Evolutionary conservation across 2,888 invertebrate genomes (phyloP).

Genomic region (Agonopterix alstromeriana): DNA sequence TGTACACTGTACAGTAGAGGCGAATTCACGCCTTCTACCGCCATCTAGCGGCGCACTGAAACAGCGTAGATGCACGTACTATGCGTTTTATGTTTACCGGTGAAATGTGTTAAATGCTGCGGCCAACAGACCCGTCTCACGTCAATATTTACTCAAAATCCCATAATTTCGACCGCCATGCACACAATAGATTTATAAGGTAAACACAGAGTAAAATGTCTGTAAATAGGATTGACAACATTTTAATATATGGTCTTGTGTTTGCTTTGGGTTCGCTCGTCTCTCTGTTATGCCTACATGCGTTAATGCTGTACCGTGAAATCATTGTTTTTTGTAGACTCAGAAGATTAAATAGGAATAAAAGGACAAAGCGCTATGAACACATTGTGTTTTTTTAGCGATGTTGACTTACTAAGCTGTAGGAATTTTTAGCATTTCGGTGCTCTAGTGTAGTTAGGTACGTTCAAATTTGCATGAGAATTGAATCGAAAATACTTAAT

Average conservation of each 20-base stretch:
- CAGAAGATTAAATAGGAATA: constrained; percentile 71
- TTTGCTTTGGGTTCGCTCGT: constrained; percentile 64
- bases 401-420: constrained; percentile 58
- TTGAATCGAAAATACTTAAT: too few species aligned
- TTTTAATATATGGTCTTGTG: constrained; percentile 72
- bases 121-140: constrained; percentile 55
- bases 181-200: constrained; percentile 76
- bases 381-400: constrained; percentile 52
- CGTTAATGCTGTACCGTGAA: constrained; percentile 75
- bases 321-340: constrained; percentile 72
- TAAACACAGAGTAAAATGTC: constrained; percentile 75
- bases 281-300: constrained; percentile 73
- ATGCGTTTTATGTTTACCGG: constrained; percentile 35
- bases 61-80: too few species aligned
- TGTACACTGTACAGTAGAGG: too few species aligned
- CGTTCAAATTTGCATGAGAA: too few species aligned
- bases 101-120: constrained; percentile 73
- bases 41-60: constrained; percentile 34
- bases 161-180: constrained; percentile 73
- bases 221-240: constrained; percentile 75
- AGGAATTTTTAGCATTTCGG: constrained; percentile 48
- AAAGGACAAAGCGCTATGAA: constrained; percentile 64
- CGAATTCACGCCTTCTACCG: constrained; percentile 21
- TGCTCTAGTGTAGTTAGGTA: constrained; percentile 18
- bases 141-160: constrained; percentile 72